phyloP scores from a whole-genome alignment of 2,113 vertebrate species.

The Odocoileus hemionus region DNA sequence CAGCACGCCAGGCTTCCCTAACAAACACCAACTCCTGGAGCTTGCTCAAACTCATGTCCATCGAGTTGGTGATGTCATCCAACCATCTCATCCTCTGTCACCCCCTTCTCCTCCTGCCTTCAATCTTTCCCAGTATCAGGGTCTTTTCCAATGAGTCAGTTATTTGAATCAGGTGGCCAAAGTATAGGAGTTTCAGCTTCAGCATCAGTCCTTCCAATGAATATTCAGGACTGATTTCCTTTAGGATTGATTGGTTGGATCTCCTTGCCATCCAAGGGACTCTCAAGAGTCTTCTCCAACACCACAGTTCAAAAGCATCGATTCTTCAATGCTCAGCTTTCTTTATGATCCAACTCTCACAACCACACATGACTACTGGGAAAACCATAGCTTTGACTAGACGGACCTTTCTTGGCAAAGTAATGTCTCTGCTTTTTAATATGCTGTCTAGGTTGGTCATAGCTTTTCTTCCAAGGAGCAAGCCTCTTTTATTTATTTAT shows the following conservation, averaged over 20 bases:
- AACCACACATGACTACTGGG: background rate
- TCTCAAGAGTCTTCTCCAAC: background rate
- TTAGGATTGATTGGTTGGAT: background rate
- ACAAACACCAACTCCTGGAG: background rate
- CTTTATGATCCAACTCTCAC: background rate
- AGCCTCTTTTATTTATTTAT: background rate
- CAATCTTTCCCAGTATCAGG: background rate
- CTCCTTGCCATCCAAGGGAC: fast-evolving
- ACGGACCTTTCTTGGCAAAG: fast-evolving
- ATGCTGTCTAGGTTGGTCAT: background rate
- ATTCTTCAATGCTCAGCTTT: background rate
- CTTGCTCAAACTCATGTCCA: background rate
- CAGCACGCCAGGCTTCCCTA: background rate
- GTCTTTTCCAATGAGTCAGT: background rate
- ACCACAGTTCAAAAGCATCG: background rate
- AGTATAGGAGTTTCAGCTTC: background rate
- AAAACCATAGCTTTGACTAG: background rate
- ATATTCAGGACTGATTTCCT: background rate
- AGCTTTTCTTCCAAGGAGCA: background rate
- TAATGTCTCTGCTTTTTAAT: background rate
- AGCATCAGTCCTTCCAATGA: background rate
- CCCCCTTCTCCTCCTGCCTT: background rate
- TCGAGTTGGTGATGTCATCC: background rate
- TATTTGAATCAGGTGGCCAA: background rate
- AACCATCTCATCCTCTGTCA: background rate